Conservation (phyloP, 1,140 invertebrate genomes). For the Probaryconus sp. region DNA sequence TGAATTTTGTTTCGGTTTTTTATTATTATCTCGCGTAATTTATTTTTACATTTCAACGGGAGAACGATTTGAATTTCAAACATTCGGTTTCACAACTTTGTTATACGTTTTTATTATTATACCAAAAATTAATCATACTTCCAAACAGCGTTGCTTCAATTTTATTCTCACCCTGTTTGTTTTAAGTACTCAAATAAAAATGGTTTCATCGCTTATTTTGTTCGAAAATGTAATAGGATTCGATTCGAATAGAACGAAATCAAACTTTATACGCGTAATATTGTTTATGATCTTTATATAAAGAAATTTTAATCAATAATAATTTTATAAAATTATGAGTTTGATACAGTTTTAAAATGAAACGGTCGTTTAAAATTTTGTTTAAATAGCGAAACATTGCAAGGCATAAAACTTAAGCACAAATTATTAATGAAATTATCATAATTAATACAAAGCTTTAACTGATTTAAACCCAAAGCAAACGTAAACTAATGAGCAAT, state of each 20-base stretch:
- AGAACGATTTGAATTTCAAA: too few relatives aligned
- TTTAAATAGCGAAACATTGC: not conserved
- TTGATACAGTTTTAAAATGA: too few relatives aligned
- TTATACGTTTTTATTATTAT: too few relatives aligned
- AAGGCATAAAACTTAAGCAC: constrained; percentile 8
- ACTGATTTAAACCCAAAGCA: too few relatives aligned
- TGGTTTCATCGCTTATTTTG: constrained; percentile 16
- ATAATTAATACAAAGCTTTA: not conserved
- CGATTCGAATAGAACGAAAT: not conserved
- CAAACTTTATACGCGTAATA: not conserved
- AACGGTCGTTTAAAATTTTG: too few relatives aligned
- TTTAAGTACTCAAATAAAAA: constrained; percentile 20
- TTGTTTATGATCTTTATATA: not conserved
- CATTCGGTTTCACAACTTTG: too few relatives aligned
- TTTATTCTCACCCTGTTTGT: constrained; percentile 3
- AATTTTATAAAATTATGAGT: too few relatives aligned
- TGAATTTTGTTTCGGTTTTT: too few relatives aligned
- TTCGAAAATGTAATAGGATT: too few relatives aligned
- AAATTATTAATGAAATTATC: constrained; percentile 1
- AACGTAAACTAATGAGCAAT: constrained; percentile 13
- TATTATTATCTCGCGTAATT: too few relatives aligned
- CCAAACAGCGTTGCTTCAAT: not conserved
- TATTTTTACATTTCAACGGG: too few relatives aligned
- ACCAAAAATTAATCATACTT: not conserved
- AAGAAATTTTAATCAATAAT: too few relatives aligned